Percentiles rank a stretch among this genome's conserved stretches.
Evolutionary conservation across 2,113 vertebrate species (phyloP).

Genomic region (Xiphias gladius): DNA sequence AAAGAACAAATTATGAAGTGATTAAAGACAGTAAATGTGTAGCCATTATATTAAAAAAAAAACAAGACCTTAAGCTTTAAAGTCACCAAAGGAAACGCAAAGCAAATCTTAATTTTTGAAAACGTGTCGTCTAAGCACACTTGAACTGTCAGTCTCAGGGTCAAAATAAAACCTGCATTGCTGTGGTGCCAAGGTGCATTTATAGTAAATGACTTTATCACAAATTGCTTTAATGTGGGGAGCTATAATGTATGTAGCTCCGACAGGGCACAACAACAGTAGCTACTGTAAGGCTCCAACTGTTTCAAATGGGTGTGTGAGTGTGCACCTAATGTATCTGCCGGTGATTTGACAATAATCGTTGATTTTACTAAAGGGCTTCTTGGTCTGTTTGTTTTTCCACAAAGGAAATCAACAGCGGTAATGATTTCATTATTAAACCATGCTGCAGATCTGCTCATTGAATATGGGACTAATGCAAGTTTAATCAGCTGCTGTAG

Average conservation of each 20-base stretch:
- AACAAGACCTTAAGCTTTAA: slow-evolving; percentile 7
- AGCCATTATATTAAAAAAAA: background rate
- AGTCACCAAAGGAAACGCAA: background rate
- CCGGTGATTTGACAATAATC: slow-evolving; percentile 34
- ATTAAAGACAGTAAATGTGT: slow-evolving; percentile 1
- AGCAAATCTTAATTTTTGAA: slow-evolving; percentile 25
- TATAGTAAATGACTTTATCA: slow-evolving; percentile 79
- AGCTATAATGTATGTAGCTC: slow-evolving; percentile 58
- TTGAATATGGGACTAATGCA: slow-evolving; percentile 54
- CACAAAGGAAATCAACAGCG: slow-evolving; percentile 56
- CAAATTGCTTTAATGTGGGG: slow-evolving; percentile 75
- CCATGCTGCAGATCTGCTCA: slow-evolving; percentile 56
- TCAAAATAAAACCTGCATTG: slow-evolving; percentile 75
- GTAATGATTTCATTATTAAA: slow-evolving; percentile 66
- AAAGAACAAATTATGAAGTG: background rate
- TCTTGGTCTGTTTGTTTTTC: slow-evolving; percentile 48
- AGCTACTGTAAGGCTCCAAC: slow-evolving; percentile 14
- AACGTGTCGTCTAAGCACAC: slow-evolving; percentile 56
- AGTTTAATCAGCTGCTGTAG: slow-evolving; percentile 61
- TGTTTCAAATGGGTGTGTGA: slow-evolving; percentile 2
- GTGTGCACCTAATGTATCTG: slow-evolving; percentile 8
- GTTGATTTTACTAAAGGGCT: slow-evolving; percentile 36
- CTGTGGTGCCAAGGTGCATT: slow-evolving; percentile 66
- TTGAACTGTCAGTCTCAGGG: slow-evolving; percentile 57
- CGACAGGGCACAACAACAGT: slow-evolving; percentile 50